Conservation (phyloP, 2,797 vertebrate genomes). For the Peromyscus aztecus region DNA sequence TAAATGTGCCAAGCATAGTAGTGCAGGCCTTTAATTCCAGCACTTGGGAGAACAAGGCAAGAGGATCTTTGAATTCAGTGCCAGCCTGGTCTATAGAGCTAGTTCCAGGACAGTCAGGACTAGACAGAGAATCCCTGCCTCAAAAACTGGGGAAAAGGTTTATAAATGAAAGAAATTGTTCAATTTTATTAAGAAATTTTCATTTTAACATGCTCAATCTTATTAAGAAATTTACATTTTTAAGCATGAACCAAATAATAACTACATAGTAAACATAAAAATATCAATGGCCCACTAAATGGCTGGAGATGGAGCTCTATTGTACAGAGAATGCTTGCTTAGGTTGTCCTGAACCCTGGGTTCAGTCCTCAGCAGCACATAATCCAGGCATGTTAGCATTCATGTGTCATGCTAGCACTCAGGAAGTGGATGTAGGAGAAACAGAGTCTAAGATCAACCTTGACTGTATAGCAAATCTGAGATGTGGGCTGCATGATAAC, state of each 20-base stretch:
- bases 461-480: background rate
- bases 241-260: background rate
- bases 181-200: background rate
- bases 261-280: background rate
- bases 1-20: background rate
- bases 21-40: background rate
- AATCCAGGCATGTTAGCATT: background rate
- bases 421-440: too few species aligned
- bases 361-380: too few species aligned
- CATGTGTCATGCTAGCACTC: too few species aligned
- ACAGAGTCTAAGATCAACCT: background rate
- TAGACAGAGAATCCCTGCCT: background rate
- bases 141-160: background rate
- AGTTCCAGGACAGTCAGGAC: background rate
- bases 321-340: background rate
- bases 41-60: background rate
- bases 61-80: background rate
- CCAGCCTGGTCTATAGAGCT: background rate
- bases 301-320: background rate
- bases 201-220: background rate
- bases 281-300: background rate
- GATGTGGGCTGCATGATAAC: background rate
- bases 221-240: background rate
- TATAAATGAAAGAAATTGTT: background rate
- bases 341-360: background rate